Base-by-base conservation (phyloP, 2,888 invertebrate genomes). In the Amphipyra berbera region DNA sequence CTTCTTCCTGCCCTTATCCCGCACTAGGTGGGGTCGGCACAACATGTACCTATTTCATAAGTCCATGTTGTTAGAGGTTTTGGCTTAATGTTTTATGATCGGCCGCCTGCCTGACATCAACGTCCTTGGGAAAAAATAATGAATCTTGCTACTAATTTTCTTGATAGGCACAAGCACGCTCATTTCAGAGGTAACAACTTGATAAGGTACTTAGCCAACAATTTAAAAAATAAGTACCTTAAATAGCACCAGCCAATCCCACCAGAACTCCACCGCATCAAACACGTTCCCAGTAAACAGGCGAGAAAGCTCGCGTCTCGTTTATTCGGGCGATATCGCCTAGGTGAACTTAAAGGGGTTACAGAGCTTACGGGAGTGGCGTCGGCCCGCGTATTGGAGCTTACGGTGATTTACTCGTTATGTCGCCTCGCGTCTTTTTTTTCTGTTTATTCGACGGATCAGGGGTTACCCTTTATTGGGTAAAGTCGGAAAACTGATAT, bases 371-470 rank as follows among this genome's bases (percentile, higher is more conserved):
- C 81, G 84, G 71, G 82, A 44, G 65, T 75, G 80, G 81, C 80
- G 81, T 79, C 85, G 82, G 84, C 82, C 85, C 88, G 85, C 90
- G 90, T 90, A 91, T 91, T 88, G 90, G 89, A 84, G 93, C 90
- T 93, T 93, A 92, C 89, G 81, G 90, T 93, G 94, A 93, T 93
- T 93, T 93, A 93, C 92, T 90, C 89, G 89, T 90, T 88, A 88
- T 89, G 89, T 87, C 88, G 89, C 88, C 85, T 59, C 76, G 78
- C 79, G 78, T 87, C 87, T 82, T 87, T 89, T 93, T 93, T 94
- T 90, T 94, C 91, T 94, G 92, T 95, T 95, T 95, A 95, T 93
- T 92, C 91, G 91, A 89, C 88, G 94, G 93, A 93, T 94, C 93
- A 91, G 83, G 91, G 92, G 89, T 90, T 93, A 93, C 93, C 94